A percentile compares a stretch with the other conserved stretches of the same genome.
phyloP scores from a whole-genome alignment of 1,140 invertebrate species.

The Phymorhynchus buccinoides region DNA sequence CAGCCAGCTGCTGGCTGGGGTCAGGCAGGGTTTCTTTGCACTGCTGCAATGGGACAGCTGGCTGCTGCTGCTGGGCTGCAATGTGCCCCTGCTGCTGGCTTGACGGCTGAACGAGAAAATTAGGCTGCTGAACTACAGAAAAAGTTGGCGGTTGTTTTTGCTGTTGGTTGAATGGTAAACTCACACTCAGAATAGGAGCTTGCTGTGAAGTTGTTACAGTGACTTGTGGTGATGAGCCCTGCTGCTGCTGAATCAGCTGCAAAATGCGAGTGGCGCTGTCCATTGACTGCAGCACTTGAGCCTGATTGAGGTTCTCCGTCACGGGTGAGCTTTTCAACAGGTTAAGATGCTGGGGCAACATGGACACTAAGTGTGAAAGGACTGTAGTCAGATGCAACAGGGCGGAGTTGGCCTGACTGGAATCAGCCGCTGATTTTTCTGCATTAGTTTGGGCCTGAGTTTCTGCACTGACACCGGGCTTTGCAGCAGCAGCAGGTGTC shows the following conservation, averaged over 20 bases:
- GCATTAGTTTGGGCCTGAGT: constrained; percentile 1
- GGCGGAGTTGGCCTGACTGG: constrained; percentile 3
- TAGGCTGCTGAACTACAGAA: constrained; percentile 6
- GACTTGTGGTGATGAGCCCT: not conserved
- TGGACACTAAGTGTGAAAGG: not conserved
- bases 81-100: not conserved
- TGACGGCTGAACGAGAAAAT: constrained; percentile 11
- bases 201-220: not conserved
- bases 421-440: constrained; percentile 17
- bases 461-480: not conserved
- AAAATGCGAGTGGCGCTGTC: not conserved
- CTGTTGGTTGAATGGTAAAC: not conserved
- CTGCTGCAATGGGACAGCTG: not conserved
- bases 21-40: not conserved
- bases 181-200: not conserved
- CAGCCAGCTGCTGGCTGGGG: not conserved
- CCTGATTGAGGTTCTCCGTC: not conserved
- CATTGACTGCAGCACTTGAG: not conserved
- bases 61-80: not conserved
- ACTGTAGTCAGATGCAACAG: not conserved
- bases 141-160: not conserved
- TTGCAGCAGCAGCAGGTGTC: not conserved
- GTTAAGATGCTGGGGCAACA: constrained; percentile 9
- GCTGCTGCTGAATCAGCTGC: constrained; percentile 7
- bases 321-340: not conserved